These are phyloP conservation scores for Sciurus vulgaris DNA, from an alignment of 2,797 vertebrate genomes.

Conservation along the genomic window DNA sequence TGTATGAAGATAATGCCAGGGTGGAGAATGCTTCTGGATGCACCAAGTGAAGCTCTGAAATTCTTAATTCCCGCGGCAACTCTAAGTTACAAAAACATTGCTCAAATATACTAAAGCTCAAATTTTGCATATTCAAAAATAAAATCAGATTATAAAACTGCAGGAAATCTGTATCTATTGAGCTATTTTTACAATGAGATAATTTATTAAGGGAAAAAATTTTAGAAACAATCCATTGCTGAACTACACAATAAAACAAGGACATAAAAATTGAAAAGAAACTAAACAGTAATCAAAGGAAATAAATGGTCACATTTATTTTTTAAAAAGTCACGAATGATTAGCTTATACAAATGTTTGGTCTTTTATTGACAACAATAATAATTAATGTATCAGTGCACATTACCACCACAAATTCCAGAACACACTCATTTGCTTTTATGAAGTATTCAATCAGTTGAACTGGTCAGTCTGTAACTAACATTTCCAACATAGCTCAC, in stretches of 20 bases:
- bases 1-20: not conserved
- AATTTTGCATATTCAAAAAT: conserved; percentile 56
- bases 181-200: conserved; percentile 43
- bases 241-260: not conserved
- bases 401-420: not conserved
- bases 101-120: not conserved
- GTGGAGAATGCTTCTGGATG: not conserved
- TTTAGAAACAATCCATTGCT: not conserved
- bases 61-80: conserved; percentile 46
- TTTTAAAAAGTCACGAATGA: conserved; percentile 35
- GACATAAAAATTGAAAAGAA: not conserved
- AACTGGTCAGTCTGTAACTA: not conserved
- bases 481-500: not conserved
- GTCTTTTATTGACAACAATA: not conserved
- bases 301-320: not conserved
- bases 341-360: not conserved
- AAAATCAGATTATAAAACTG: conserved; percentile 10
- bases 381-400: conserved; percentile 14
- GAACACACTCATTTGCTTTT: not conserved
- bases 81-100: conserved; percentile 54
- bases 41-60: conserved; percentile 30
- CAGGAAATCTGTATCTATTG: not conserved
- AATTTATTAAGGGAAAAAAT: not conserved
- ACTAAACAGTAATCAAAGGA: not conserved
- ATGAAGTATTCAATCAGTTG: not conserved